Percentiles rank a stretch among this genome's conserved stretches.
Conservation (phyloP, 2,888 invertebrate genomes). For the Diarsia mendica region DNA sequence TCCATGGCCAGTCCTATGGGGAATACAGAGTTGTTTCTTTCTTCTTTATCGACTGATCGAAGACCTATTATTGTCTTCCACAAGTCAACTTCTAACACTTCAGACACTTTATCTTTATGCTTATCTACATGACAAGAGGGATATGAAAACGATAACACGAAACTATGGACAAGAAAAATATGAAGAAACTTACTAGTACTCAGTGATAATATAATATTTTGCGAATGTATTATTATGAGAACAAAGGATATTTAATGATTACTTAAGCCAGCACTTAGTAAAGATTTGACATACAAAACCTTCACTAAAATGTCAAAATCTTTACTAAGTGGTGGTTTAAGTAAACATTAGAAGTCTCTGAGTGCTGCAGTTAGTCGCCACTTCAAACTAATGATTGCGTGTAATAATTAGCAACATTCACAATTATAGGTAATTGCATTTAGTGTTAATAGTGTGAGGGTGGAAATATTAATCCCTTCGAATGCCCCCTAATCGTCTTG, state of each 20-base stretch:
- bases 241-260: no score
- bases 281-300: no score
- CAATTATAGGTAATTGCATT: constrained; percentile 11
- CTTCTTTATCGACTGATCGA: background rate
- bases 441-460: constrained; percentile 7
- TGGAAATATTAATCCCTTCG: constrained; percentile 26
- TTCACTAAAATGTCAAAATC: no score
- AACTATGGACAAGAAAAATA: background rate
- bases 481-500: constrained; percentile 16
- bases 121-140: background rate
- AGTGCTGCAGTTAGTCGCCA: no score
- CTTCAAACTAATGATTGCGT: background rate
- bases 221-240: no score
- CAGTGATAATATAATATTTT: no score
- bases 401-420: background rate
- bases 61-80: background rate
- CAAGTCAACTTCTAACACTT: background rate
- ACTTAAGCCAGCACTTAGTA: no score
- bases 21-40: background rate
- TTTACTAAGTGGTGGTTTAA: no score
- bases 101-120: background rate
- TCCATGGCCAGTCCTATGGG: background rate
- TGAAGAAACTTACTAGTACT: background rate
- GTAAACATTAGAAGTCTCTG: no score
- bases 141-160: background rate